Base-by-base conservation (phyloP, 2,113 vertebrate species). In the Psittacara wagleri region DNA sequence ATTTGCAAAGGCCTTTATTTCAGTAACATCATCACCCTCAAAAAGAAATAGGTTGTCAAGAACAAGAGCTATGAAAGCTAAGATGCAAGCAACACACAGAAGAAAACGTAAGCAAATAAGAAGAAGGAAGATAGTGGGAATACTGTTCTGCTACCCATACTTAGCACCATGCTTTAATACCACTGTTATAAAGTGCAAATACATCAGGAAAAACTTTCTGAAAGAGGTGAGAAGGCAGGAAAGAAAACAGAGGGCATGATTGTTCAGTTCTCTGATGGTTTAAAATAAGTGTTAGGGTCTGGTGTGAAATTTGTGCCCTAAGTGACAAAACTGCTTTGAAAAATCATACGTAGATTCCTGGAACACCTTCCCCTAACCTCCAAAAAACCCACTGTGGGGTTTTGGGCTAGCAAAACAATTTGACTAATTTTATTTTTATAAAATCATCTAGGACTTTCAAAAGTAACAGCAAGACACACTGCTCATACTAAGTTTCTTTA, bases 101-200 rank as follows among this genome's bases (percentile, higher is more conserved):
- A 70, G 8, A 29, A 66, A 72, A 61, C 25, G 46, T 1, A 4
- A 5, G 73, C 62, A 76, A 22, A 6, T 1, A 1, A 72, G 41
- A 62, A 86, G 29, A 72, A 80, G 63, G 63, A 62, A 52, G 24
- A 43, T 1, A 41, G 19, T 24, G 23, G 17, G 33, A 90, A 76
- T 16, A 57, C 19, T 62, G 11, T 35, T 44, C 43, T 51, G 10
- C 23, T 80, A 90, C 35, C 13, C 33, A 28, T 11, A 27, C 23
- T 87, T 25, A 70, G 68, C 37, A 46, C 17, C 13, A 35, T 33
- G n/a, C 17, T 76, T 73, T 41, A 67, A 24, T 59, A 61, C 13
- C 1, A 0, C 29, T 63, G 15, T 1, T 1, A 48, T 15, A 37
- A 55, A 81, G 35, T 67, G n/a, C 18, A 85, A 72, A 77, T 6